Percentiles rank a stretch among this genome's conserved stretches.
These are phyloP conservation scores for Cylas formicarius DNA, from an alignment of 1,140 invertebrate species.

Conservation along the genomic window DNA sequence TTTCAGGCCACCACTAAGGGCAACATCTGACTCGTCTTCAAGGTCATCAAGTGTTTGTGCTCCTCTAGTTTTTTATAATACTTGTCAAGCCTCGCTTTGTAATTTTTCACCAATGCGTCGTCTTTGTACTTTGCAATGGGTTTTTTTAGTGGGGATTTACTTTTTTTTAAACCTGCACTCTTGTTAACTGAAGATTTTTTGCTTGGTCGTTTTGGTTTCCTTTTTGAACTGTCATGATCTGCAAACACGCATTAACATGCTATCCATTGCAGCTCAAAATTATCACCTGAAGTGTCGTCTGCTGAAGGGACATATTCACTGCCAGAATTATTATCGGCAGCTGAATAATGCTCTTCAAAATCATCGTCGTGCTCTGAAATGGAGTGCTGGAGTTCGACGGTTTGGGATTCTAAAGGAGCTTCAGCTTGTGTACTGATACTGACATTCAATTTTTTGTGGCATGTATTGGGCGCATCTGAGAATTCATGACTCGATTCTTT, in stretches of 20 bases:
- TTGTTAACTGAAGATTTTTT: constrained; percentile 25
- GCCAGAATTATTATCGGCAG: constrained; percentile 31
- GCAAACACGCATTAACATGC: no score
- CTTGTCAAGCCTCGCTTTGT: constrained; percentile 51
- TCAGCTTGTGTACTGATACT: constrained; percentile 29
- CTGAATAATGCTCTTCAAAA: background rate
- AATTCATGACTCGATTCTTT: background rate
- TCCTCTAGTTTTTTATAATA: constrained; percentile 49
- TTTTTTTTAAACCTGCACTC: constrained; percentile 1
- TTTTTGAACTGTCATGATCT: background rate
- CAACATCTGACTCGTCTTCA: constrained; percentile 39
- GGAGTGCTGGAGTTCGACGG: background rate
- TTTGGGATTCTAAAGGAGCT: background rate
- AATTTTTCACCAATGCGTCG: constrained; percentile 60
- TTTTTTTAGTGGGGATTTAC: constrained; percentile 1
- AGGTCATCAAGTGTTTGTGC: constrained; percentile 27
- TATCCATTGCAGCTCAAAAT: no score
- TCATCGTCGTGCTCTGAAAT: background rate
- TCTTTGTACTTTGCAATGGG: constrained; percentile 49
- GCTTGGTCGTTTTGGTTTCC: constrained; percentile 25
- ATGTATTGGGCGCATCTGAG: constrained; percentile 38
- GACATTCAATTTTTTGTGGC: constrained; percentile 37
- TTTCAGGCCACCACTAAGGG: constrained; percentile 66
- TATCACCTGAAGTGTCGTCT: constrained; percentile 33
- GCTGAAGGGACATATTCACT: constrained; percentile 57